A percentile compares a stretch with the other conserved stretches of the same genome.
These are phyloP conservation scores for Tautogolabrus adspersus DNA, from an alignment of 2,113 vertebrate genomes.

Conservation along the genomic window DNA sequence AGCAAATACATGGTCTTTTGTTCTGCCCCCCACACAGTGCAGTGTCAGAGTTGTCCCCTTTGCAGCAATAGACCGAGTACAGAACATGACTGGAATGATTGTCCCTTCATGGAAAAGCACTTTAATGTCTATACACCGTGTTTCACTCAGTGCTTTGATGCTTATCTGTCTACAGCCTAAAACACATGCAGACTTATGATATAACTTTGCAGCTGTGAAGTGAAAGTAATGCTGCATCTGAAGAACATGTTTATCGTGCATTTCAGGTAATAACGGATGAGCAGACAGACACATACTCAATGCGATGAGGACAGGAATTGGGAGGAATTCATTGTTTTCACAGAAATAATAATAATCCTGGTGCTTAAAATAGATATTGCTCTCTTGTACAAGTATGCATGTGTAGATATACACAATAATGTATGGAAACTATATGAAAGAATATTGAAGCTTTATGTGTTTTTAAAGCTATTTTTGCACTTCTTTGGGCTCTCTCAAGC, in stretches of 20 bases:
- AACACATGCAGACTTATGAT: neutral
- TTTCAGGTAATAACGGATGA: neutral
- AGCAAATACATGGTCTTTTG: neutral
- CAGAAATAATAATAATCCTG: slow-evolving; percentile 1
- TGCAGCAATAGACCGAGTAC: slow-evolving; percentile 35
- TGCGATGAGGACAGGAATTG: neutral
- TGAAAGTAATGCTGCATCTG: neutral
- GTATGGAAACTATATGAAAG: slow-evolving; percentile 2
- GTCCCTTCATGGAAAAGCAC: neutral
- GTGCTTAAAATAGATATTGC: slow-evolving; percentile 12
- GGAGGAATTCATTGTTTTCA: slow-evolving; percentile 6
- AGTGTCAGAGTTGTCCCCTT: neutral
- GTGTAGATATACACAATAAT: slow-evolving; percentile 20
- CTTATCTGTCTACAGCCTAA: neutral
- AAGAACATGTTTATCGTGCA: neutral
- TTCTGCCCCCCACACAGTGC: neutral
- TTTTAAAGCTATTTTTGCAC: slow-evolving; percentile 10
- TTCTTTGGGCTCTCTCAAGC: neutral
- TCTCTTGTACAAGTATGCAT: neutral
- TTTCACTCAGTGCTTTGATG: slow-evolving; percentile 27
- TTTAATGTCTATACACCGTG: neutral
- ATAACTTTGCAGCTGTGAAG: neutral
- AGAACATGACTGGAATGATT: neutral
- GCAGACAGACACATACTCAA: neutral
- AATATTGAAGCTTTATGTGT: slow-evolving; percentile 1